Base-by-base conservation (phyloP, 2,797 vertebrate genomes). In the Chiroxiphia lanceolata region DNA sequence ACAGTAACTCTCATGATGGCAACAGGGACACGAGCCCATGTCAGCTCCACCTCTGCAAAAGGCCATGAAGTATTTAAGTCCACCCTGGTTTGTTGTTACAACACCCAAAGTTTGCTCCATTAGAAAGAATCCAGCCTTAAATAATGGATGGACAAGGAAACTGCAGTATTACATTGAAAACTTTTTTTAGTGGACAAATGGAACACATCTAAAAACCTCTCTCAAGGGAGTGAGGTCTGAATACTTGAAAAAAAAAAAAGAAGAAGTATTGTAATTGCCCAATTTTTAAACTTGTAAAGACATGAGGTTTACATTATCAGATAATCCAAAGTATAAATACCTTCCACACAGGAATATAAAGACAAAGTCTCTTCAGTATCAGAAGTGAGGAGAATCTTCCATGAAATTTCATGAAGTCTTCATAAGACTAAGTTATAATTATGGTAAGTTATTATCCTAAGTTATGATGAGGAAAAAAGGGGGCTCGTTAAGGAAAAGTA, bases 121-220 rank as follows among this genome's bases (percentile, higher is more conserved):
- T 44, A 54, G 93, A 60, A 89, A 91, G 54, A 77, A 87, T 72
- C 75, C 81, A 44, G 83, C 67, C 76, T 51, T 47, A 54, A 82
- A 71, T 13, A 56, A 33, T 7, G 78, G 57, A 77, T 42, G 89
- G 83, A 75, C 57, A 54, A 13, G 79, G 84, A 85, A 90, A 70
- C 56, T 76, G 75, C 93, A 85, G 64, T 76, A 69, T 50, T 5
- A 44, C 48, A 7, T 3, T 75, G 54, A 61, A 75, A 70, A 45
- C 29, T 61, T 65, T 92, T 94, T 81, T 91, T 34, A 61, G 77
- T 14, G 87, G 74, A 6, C 47, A 45, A 70, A 33, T 75, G 78
- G 63, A 86, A 90, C 74, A 72, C 81, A 76, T 89, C 87, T 87
- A 45, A 77, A 91, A 95, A 79, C n/a, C 45, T 93, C 95, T 94